These are phyloP conservation scores for Microcebus lehilahytsara DNA, from an alignment of 2,113 vertebrate genomes.

Conservation along the genomic window DNA sequence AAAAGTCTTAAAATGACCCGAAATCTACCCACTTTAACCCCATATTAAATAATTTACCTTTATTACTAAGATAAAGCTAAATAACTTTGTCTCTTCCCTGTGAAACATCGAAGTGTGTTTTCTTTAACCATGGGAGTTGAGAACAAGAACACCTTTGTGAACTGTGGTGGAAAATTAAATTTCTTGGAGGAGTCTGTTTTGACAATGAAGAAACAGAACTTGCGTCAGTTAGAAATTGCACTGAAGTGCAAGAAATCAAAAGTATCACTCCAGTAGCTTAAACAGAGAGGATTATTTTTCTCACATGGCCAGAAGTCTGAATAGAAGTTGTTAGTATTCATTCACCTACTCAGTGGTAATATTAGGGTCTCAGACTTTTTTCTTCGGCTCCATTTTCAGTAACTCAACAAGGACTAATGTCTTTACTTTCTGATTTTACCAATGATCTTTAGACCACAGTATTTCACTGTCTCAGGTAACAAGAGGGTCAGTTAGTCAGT, in stretches of 20 bases:
- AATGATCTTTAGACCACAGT: neutral
- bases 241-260: neutral
- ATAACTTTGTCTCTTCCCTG: neutral
- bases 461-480: neutral
- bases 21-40: neutral
- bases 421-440: neutral
- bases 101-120: neutral
- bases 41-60: neutral
- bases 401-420: neutral
- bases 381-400: neutral
- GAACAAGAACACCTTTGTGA: neutral
- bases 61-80: neutral
- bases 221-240: neutral
- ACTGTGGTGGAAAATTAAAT: neutral
- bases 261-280: neutral
- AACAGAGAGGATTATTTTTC: neutral
- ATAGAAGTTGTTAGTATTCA: neutral
- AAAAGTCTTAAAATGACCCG: neutral
- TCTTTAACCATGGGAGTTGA: neutral
- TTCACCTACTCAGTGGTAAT: neutral
- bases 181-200: neutral
- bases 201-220: neutral
- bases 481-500: neutral
- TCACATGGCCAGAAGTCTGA: neutral
- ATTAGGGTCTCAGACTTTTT: neutral